phyloP scores from a whole-genome alignment of 2,888 invertebrate species.

The Troglohyphantes excavatus region DNA sequence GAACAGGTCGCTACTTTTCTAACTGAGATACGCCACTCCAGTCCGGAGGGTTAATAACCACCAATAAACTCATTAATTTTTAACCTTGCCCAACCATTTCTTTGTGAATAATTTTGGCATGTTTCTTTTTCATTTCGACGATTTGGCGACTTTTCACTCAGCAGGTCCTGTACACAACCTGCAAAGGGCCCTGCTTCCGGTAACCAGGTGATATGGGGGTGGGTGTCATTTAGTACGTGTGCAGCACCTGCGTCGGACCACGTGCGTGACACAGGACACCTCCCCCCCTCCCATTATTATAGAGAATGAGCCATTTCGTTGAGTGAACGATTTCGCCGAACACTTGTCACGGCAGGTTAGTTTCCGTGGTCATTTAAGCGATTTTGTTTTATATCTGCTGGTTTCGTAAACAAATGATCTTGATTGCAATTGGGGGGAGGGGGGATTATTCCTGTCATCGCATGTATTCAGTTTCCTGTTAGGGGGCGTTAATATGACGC shows the following conservation, averaged over 20 bases:
- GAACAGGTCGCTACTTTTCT: no score
- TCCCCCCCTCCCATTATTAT: background rate
- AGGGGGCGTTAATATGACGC: no score
- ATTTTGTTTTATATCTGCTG: background rate
- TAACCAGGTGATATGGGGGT: background rate
- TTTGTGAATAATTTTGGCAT: no score
- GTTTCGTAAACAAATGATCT: background rate
- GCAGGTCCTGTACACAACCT: no score
- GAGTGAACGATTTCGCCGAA: background rate
- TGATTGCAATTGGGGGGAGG: background rate
- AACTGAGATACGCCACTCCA: no score
- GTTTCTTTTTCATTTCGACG: no score
- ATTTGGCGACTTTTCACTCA: no score
- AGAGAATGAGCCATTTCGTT: background rate
- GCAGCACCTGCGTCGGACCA: slow-evolving; percentile 67
- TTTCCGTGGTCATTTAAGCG: background rate
- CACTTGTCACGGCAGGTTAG: background rate
- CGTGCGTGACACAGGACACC: slow-evolving; percentile 52
- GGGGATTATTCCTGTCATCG: background rate
- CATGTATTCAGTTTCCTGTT: background rate
- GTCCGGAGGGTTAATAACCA: no score
- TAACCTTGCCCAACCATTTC: no score
- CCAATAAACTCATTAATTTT: no score
- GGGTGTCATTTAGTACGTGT: slow-evolving; percentile 32
- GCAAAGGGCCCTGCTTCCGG: background rate